A percentile compares a stretch with the other conserved stretches of the same genome.
Evolutionary conservation across 1,140 invertebrate species (phyloP).

Genomic region (Thaumatotibia leucotreta): DNA sequence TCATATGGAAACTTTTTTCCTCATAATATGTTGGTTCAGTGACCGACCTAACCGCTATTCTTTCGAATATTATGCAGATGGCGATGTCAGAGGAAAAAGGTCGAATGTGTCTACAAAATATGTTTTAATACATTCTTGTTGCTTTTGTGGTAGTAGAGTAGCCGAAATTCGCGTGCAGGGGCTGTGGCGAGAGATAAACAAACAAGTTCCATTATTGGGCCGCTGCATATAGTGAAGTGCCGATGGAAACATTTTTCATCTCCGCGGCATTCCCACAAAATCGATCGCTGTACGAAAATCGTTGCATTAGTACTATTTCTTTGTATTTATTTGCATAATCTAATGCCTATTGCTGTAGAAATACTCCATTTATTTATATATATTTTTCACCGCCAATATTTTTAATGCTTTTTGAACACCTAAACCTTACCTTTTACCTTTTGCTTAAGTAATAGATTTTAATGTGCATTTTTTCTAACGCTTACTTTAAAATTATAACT

Average conservation of each 20-base stretch:
- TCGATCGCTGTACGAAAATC: background rate
- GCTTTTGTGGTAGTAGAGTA: background rate
- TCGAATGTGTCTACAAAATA: background rate
- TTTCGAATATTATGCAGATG: slow-evolving; percentile 15
- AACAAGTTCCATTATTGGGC: slow-evolving; percentile 5
- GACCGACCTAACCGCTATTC: slow-evolving; percentile 28
- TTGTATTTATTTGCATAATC: no score
- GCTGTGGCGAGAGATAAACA: slow-evolving; percentile 1
- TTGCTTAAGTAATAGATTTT: no score
- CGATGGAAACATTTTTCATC: background rate
- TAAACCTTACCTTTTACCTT: no score
- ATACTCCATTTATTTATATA: no score
- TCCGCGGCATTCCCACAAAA: background rate
- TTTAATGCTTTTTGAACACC: no score
- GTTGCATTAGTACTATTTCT: background rate
- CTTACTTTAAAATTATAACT: no score
- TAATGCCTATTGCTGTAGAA: no score
- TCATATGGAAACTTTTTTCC: slow-evolving; percentile 46
- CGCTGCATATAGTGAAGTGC: background rate
- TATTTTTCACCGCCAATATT: no score
- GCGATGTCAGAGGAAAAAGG: background rate
- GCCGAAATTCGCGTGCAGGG: slow-evolving; percentile 5
- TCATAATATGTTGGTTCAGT: slow-evolving; percentile 38
- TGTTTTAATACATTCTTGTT: background rate
- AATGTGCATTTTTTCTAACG: no score